Percentiles rank a stretch among this genome's conserved stretches.
Conservation (phyloP, 2,888 invertebrate species). For the Drosophila neotestacea region DNA sequence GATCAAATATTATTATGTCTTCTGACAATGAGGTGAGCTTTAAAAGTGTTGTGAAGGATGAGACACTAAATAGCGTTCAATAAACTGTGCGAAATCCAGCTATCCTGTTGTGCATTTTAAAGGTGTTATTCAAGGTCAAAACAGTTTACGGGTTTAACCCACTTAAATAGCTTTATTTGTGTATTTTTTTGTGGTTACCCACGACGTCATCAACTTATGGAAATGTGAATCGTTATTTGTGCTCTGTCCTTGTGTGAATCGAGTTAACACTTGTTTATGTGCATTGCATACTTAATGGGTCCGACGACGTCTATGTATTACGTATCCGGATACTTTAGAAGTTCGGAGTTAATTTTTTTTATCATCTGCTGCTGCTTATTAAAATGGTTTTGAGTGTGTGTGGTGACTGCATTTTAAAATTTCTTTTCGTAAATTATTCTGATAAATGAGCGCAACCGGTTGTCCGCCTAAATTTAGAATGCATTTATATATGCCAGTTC, state of each 20-base stretch:
- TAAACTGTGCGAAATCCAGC: constrained; percentile 5
- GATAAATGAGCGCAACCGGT: constrained; percentile 46
- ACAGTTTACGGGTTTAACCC: constrained; percentile 33
- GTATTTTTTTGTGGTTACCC: constrained; percentile 25
- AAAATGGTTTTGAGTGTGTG: constrained; percentile 3
- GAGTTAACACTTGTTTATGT: constrained; percentile 25
- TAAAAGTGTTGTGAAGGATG: constrained; percentile 26
- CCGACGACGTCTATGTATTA: constrained; percentile 33
- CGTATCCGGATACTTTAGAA: constrained; percentile 31
- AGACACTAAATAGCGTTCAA: not conserved
- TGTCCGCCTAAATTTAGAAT: constrained; percentile 51
- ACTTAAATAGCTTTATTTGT: constrained; percentile 30
- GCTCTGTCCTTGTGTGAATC: constrained; percentile 20
- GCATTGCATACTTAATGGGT: constrained; percentile 51
- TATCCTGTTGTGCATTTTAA: constrained; percentile 37
- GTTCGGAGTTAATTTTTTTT: not conserved
- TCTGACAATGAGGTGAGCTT: constrained; percentile 27
- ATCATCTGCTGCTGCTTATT: not conserved
- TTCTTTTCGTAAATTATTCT: constrained; percentile 20
- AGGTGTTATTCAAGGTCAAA: constrained; percentile 37
- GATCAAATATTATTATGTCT: constrained; percentile 34
- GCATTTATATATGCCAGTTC: constrained; percentile 38
- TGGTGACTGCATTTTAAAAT: not conserved
- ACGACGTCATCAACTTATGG: constrained; percentile 23
- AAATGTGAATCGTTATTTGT: constrained; percentile 25